Percentiles rank a stretch among this genome's conserved stretches.
phyloP scores from a whole-genome alignment of 2,888 invertebrate species.

The Metalampra italica region DNA sequence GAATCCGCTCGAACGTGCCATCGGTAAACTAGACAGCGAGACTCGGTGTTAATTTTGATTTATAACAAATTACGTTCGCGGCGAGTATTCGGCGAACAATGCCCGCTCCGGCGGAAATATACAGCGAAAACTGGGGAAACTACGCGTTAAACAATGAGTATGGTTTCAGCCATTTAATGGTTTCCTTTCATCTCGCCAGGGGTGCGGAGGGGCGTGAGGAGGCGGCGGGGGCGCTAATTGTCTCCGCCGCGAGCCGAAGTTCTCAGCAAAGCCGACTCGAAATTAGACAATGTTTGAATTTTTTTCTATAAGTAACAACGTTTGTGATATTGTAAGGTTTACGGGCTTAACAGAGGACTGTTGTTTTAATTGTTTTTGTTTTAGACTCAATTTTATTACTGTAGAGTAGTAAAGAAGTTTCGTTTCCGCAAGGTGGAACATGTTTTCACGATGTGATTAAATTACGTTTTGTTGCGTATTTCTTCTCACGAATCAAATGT shows the following conservation, averaged over 20 bases:
- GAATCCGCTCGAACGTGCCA: neutral
- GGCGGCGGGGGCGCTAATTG: slow-evolving; percentile 17
- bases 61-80: slow-evolving; percentile 12
- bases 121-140: slow-evolving; percentile 15
- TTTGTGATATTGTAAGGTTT: neutral
- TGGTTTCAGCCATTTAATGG: slow-evolving; percentile 23
- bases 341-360: too few species aligned
- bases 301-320: neutral
- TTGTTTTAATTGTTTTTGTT: too few species aligned
- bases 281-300: neutral
- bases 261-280: neutral
- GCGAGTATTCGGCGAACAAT: slow-evolving; percentile 9
- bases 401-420: too few species aligned
- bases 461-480: too few species aligned
- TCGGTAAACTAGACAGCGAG: slow-evolving; percentile 1
- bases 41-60: slow-evolving; percentile 18
- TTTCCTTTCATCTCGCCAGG: slow-evolving; percentile 18
- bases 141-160: slow-evolving; percentile 20
- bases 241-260: slow-evolving; percentile 3
- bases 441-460: too few species aligned
- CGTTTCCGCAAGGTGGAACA: too few species aligned
- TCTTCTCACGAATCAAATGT: too few species aligned
- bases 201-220: neutral
- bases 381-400: too few species aligned
- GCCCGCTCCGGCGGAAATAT: slow-evolving; percentile 3